phyloP scores from a whole-genome alignment of 2,888 invertebrate genomes.

The Psylliodes chrysocephalus region DNA sequence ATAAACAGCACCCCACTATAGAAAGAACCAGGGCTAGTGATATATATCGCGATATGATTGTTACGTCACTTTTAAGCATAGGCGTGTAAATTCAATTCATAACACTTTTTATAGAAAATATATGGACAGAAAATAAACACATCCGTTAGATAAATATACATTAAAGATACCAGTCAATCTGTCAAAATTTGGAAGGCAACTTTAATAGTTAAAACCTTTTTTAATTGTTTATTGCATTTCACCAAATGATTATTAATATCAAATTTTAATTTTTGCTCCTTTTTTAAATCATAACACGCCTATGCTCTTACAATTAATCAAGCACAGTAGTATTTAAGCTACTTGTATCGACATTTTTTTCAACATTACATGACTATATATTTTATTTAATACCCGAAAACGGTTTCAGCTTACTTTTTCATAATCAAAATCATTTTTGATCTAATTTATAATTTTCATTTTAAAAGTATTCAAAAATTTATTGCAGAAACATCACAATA shows the following conservation, averaged over 20 bases:
- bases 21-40: conserved; percentile 52
- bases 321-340: conserved; percentile 54
- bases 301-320: conserved; percentile 31
- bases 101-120: too few species aligned
- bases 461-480: conserved; percentile 4
- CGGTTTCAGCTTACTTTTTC: conserved; percentile 34
- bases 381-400: conserved; percentile 52
- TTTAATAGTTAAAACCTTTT: too few species aligned
- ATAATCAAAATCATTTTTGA: conserved; percentile 40
- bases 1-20: conserved; percentile 52
- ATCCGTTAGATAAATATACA: too few species aligned
- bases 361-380: conserved; percentile 49
- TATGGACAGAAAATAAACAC: too few species aligned
- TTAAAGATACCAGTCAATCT: too few species aligned
- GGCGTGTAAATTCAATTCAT: too few species aligned
- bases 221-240: too few species aligned
- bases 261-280: too few species aligned
- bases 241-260: too few species aligned
- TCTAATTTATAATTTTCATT: background rate
- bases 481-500: conserved; percentile 21
- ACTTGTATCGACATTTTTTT: conserved; percentile 56
- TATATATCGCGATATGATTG: conserved; percentile 60
- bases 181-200: too few species aligned
- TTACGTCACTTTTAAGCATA: conserved; percentile 55
- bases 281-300: background rate